Evolutionary conservation across 1,140 invertebrate genomes (phyloP), one percentile per base, ranked within the genome.

Genomic region (Pseudomyrmex dendroicus): DNA sequence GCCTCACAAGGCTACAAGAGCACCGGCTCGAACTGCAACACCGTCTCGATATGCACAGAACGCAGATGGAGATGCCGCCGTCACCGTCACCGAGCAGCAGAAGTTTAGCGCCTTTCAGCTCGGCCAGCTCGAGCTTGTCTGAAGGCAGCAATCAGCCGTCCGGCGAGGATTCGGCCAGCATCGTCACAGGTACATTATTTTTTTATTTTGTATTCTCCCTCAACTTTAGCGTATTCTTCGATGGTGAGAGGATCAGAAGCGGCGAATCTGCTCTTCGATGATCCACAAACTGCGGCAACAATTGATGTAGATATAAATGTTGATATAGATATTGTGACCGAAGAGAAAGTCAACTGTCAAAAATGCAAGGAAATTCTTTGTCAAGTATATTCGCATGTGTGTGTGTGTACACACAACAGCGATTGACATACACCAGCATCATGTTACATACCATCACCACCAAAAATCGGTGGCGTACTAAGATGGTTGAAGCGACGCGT

Each of bases 31-130:
- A 94, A 90, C 90, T 94, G 48, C 93, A 94, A 82, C 93, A 94
- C 66, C 93, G 93, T 84, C 90, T 94, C 84, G 93, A 94, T 89
- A 91, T 94, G 86, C 93, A 94, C 80, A 92, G 93, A 86, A 91
- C 93, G 76, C 73, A 77, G 66, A 93, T 94, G 91, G 95, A 95
- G 91, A 95, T 96, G 89, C 96, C 97, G 80, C 96, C 97, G 70
- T 98, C 97, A 83, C 97, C 97, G 54, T 98, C 97, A 94, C 97
- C 97, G 84, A 97, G 97, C 86, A 97, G 98, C 92, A 95, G 98
- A 83, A 97, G 96, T 85, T 95, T 96, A 86, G 95, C 96, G 57
- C 97, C 97, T 73, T 98, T 98, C 95, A 98, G 97, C 91, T 98
- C 97, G 56, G 97, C 97, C 82, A 98, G 97, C 89, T 98, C 97